Base-by-base conservation (phyloP, 2,797 vertebrate genomes). In the Sebastes hubbsi region DNA sequence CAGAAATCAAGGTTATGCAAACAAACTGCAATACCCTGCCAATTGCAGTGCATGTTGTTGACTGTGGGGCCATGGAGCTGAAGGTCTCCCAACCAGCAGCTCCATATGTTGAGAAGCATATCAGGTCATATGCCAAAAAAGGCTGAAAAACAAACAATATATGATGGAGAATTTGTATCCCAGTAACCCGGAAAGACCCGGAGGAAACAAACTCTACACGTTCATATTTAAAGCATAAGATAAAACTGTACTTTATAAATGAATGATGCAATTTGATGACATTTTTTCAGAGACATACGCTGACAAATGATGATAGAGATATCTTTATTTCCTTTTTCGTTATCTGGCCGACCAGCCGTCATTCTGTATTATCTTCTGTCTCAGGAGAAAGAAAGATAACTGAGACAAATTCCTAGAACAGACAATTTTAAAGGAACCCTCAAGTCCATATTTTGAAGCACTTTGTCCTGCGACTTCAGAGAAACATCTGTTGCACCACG, bases 1-100 rank as follows among this genome's bases (percentile, higher is more conserved):
- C 27, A 72, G 29, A 78, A 83, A 85, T 82, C 60, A 42, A 82
- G 22, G 74, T 84, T 84, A 80, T 75, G 69, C 77, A 88, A 90
- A 88, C 64, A 85, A 64, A 72, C 58, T 58, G 67, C 9, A 1
- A 76, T 9, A 12, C 11, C 2, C 18, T 38, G 65, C 55, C 72
- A 83, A 56, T 20, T 42, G 32, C 49, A 54, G 38, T 20, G 38
- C n/a, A 30, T 4, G 22, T 49, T 16, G 62, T 80, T 82, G 10
- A 82, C 16, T 55, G 24, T 2, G 38, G 32, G 69, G 22, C 24
- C 61, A 46, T 36, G 27, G 55, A 59, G 68, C 20, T 49, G 46
- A 75, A 85, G 52, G 71, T 67, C 30, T 38, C 16, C 22, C 24
- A 66, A 72, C 13, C 25, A 72, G 36, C 22, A 2, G 20, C 20